Evolutionary conservation across 2,888 invertebrate species (phyloP).

Genomic region (Corythucha ciliata): DNA sequence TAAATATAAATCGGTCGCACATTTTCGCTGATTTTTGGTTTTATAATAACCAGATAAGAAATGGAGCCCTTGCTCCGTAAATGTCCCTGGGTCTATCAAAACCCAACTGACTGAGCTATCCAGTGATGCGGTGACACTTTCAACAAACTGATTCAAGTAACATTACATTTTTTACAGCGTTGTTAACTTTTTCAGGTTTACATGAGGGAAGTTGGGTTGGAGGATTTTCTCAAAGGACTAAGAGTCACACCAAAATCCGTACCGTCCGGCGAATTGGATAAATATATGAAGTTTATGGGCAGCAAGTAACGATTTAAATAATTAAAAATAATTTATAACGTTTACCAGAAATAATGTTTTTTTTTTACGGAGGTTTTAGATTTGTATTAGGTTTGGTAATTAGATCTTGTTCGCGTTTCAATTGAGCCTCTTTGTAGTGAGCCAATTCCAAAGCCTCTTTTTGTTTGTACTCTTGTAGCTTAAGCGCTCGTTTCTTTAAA

Average conservation of each 20-base stretch:
- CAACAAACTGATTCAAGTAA: no score
- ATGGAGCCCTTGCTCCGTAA: no score
- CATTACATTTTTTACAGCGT: no score
- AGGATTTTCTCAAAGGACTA: constrained; percentile 25
- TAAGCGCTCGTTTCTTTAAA: constrained; percentile 27
- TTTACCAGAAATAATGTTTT: not conserved
- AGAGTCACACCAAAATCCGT: constrained; percentile 22
- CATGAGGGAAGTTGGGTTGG: constrained; percentile 21
- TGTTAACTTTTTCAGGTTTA: constrained; percentile 20
- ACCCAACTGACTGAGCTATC: no score
- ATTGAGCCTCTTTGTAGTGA: constrained; percentile 25
- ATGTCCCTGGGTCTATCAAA: no score
- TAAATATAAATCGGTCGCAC: no score
- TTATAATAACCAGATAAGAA: no score
- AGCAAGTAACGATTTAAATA: not conserved
- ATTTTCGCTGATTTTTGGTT: no score
- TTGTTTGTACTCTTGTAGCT: constrained; percentile 25
- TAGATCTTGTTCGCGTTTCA: constrained; percentile 28
- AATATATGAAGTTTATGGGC: not conserved
- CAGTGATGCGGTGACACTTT: no score
- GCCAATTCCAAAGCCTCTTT: constrained; percentile 27
- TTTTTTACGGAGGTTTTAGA: constrained; percentile 12
- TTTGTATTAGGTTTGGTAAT: constrained; percentile 22
- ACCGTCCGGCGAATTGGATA: not conserved
- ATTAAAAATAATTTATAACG: not conserved